Percentiles rank a stretch among this genome's conserved stretches.
Conservation (phyloP, 2,888 invertebrate genomes). For the Drosophila siamana region DNA sequence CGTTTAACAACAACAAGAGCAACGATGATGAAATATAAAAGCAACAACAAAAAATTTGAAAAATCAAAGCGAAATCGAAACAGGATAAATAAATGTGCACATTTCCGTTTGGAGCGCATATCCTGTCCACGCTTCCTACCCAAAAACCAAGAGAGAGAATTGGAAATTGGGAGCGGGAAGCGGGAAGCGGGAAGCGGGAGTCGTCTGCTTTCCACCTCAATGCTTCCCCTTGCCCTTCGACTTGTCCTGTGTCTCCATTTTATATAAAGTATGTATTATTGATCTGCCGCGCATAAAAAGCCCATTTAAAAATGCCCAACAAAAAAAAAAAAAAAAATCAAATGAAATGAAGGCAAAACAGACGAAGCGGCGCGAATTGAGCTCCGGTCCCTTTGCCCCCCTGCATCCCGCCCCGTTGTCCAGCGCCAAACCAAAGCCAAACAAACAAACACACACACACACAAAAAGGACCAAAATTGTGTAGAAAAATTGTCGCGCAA, state of each 20-base stretch:
- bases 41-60: slow-evolving; percentile 37
- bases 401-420: background rate
- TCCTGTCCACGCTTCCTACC: slow-evolving; percentile 76
- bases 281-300: slow-evolving; percentile 82
- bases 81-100: slow-evolving; percentile 83
- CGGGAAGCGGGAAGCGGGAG: background rate
- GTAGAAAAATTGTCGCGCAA: slow-evolving; percentile 74
- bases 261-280: slow-evolving; percentile 77
- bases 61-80: slow-evolving; percentile 82
- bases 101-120: slow-evolving; percentile 79
- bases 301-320: slow-evolving; percentile 75
- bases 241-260: slow-evolving; percentile 43
- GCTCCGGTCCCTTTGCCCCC: slow-evolving; percentile 3
- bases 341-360: slow-evolving; percentile 42
- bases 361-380: slow-evolving; percentile 61
- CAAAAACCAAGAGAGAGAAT: slow-evolving; percentile 8
- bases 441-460: background rate
- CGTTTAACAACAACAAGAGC: slow-evolving; percentile 64
- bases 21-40: slow-evolving; percentile 21
- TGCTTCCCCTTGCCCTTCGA: background rate
- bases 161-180: background rate
- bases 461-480: slow-evolving; percentile 61
- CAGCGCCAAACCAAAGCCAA: background rate
- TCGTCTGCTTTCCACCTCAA: background rate
- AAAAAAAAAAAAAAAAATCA: slow-evolving; percentile 18